A percentile compares a stretch with the other conserved stretches of the same genome.
Evolutionary conservation across 1,140 invertebrate species (phyloP).

Genomic region (Drosophila seguyi): DNA sequence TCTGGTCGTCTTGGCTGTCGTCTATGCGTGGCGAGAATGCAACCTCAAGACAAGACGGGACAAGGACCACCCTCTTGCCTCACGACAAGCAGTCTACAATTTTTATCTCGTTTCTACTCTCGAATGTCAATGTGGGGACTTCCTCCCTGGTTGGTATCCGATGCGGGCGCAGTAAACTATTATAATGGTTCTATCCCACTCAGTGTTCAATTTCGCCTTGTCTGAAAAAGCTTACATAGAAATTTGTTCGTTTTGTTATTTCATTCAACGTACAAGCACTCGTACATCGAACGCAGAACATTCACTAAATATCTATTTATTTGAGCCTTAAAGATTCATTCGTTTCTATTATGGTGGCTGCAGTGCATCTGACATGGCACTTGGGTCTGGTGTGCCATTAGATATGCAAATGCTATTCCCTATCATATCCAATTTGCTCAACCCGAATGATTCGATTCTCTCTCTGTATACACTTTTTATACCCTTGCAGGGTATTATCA

Average conservation of each 20-base stretch:
- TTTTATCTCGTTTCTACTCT: constrained; percentile 71
- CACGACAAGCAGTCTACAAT: constrained; percentile 36
- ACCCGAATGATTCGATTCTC: not conserved
- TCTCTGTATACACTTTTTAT: not conserved
- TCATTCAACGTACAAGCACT: constrained; percentile 11
- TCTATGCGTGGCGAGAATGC: constrained; percentile 26
- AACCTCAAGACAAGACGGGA: constrained; percentile 24
- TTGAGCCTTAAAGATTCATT: constrained; percentile 70
- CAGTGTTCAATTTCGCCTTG: not conserved
- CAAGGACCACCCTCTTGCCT: constrained; percentile 11
- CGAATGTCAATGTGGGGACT: constrained; percentile 63
- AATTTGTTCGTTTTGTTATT: constrained; percentile 43
- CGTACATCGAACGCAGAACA: constrained; percentile 10
- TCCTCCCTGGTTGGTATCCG: not conserved
- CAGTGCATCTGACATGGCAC: no score
- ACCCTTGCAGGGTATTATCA: no score
- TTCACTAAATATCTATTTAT: constrained; percentile 45
- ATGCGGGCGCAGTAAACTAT: constrained; percentile 38
- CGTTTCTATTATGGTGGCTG: constrained; percentile 45
- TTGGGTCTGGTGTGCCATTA: not conserved
- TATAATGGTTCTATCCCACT: constrained; percentile 12
- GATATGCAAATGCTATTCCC: not conserved
- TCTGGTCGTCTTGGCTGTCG: constrained; percentile 12
- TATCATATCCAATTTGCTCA: constrained; percentile 26
- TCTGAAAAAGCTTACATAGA: constrained; percentile 32